Base-by-base conservation (phyloP, 2,113 vertebrate species). In the Phylloscopus whistleri region DNA sequence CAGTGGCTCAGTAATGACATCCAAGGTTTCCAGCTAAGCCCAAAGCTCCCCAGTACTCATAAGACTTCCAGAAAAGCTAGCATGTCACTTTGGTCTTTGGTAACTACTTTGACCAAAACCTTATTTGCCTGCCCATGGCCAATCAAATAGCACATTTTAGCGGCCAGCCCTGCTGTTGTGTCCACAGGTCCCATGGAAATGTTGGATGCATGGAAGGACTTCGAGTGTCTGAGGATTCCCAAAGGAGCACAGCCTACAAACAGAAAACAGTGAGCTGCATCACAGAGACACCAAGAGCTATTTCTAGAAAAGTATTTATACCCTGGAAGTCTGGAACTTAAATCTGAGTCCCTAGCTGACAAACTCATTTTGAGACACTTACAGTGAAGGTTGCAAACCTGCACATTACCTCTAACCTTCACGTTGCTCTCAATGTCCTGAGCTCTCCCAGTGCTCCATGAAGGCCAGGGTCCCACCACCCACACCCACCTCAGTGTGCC, bases 101-200 rank as follows among this genome's bases (percentile, higher is more conserved):
- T 88, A 53, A 91, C 49, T 63, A 52, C 64, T 84, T 66, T 73
- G 43, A 75, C 52, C 72, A 94, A 86, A 95, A 55, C 60, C 20
- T 93, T 78, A 52, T 82, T 96, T 94, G 56, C 69, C 89, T 93
- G 64, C 87, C 63, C 63, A 63, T 33, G 70, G 92, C 46, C 77
- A 95, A 89, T 69, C 70, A 95, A 95, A 79, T 1, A 94, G 70
- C 68, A 95, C 35, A 78, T 94, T 78, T 84, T 17, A 80, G 67
- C 68, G 37, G 27, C 88, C 92, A 76, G 8, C 44, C 52, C 56
- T 72, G 19, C 66, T 46, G 73, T 20, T 75, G 72, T 77, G 43
- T 58, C 52, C 74, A 72, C 63, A 76, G 15, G 46, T 69, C 53
- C 74, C 49, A 16, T 33, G 81, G 87, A 88, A 79, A 66, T 76